These are phyloP conservation scores for Uria aalge DNA, from an alignment of 2,113 vertebrate species.

Conservation along the genomic window DNA sequence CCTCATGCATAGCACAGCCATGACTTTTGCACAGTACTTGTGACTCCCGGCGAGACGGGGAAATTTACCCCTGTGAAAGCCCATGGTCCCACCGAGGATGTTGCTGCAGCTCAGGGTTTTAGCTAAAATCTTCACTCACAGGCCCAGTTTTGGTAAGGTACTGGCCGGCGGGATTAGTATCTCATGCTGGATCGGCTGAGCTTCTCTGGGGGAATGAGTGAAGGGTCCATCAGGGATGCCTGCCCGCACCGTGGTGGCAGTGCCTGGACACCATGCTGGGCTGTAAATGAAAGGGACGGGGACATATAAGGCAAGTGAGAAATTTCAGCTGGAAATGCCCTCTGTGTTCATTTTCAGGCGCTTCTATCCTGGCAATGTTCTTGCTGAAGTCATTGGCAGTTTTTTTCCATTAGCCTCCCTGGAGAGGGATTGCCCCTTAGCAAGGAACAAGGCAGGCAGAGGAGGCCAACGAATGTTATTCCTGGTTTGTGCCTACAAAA, in stretches of 20 bases:
- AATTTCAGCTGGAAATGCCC: not conserved
- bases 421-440: not conserved
- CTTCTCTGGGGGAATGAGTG: not conserved
- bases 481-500: not conserved
- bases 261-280: not conserved
- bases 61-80: not conserved
- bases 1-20: accelerated
- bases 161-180: not conserved
- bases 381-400: not conserved
- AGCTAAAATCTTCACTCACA: not conserved
- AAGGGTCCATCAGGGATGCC: not conserved
- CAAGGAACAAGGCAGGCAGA: not conserved
- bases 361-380: not conserved
- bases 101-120: not conserved
- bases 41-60: not conserved
- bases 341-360: not conserved
- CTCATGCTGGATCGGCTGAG: accelerated
- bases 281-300: not conserved
- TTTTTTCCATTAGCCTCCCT: not conserved
- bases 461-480: not conserved
- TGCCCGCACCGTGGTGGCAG: accelerated
- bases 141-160: not conserved
- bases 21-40: not conserved
- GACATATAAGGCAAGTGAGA: not conserved
- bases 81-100: not conserved